Evolutionary conservation across 2,797 vertebrate species (phyloP), one percentile per base, ranked within the genome.

Genomic region (Bufotes viridis): DNA sequence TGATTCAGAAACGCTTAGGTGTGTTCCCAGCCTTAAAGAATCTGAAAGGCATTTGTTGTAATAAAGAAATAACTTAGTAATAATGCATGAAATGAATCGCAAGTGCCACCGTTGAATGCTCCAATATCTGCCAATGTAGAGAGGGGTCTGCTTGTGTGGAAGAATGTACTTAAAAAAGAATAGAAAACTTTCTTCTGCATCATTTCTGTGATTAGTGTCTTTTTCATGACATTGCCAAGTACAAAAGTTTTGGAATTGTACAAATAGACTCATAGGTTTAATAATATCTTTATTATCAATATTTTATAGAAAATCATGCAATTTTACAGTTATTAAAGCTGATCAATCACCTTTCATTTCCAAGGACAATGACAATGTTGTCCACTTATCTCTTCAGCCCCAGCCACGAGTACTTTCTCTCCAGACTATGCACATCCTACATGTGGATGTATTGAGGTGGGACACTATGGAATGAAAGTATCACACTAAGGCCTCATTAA

Each of bases 231-330:
- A 42, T 42, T 42, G 3, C 42, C 6, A 42, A 42, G 42, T 42
- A 42, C 42, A 42, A 42, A 42, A 5, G 58, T 60, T 14, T 60
- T 63, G 22, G 49, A 61, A 1, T 61, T 22, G 12, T 76, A 76
- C 57, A 60, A 29, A 49, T 2, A 63, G 60, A 55, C 1, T 15
- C 22, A 1, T 51, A n/a, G n/a, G 60, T 65, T 24, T 81, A 49
- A 65, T 81, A 81, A 81, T 49, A 65, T 63, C 58, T 81, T 81
- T 81, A 81, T 81, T 81, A 65, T 65, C 29, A 49, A 65, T 65
- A 81, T 61, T 49, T 65, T 22, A 65, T 81, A 81, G 18, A 81
- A 81, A 81, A 81, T 49, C 79, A 81, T 81, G 60, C 79, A 11
- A n/a, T 65, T 34, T 65, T 63, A 81, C 60, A 81, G 57, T 63